Percentiles rank a stretch among this genome's conserved stretches.
phyloP scores from a whole-genome alignment of 2,797 vertebrate species.

The Malurus splendens region DNA sequence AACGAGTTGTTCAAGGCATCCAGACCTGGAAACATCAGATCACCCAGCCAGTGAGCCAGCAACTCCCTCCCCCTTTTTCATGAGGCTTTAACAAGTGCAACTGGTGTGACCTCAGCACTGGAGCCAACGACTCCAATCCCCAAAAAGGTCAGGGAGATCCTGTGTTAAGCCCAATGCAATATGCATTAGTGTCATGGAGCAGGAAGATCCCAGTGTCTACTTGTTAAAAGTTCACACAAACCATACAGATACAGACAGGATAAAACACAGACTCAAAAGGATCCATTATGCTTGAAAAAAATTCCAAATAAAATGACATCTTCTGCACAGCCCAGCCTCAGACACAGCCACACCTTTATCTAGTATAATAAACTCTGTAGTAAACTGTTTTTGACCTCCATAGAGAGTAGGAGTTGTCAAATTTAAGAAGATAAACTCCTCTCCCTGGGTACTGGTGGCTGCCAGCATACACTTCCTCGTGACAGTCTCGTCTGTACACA shows the following conservation, averaged over 20 bases:
- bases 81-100: constrained; percentile 39
- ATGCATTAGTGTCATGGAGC: constrained; percentile 56
- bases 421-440: constrained; percentile 98
- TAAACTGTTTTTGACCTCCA: constrained; percentile 99
- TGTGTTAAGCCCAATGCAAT: constrained; percentile 59
- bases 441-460: constrained; percentile 98
- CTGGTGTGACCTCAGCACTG: constrained; percentile 33
- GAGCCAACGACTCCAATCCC: constrained; percentile 42
- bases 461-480: constrained; percentile 96
- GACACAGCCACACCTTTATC: constrained; percentile 80
- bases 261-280: constrained; percentile 65
- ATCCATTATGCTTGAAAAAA: constrained; percentile 69
- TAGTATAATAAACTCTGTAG: constrained; percentile 99
- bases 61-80: constrained; percentile 11
- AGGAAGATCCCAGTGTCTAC: constrained; percentile 63
- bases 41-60: constrained; percentile 17
- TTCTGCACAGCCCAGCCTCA: constrained; percentile 65
- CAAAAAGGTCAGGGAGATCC: constrained; percentile 44
- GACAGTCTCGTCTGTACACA: constrained; percentile 98
- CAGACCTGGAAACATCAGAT: constrained; percentile 47
- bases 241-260: constrained; percentile 58
- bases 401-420: constrained; percentile 98
- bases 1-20: constrained; percentile 27
- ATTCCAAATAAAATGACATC: constrained; percentile 59
- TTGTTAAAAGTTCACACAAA: constrained; percentile 63